Conservation (phyloP, 1,140 invertebrate genomes). For the Papilio polyxenes region DNA sequence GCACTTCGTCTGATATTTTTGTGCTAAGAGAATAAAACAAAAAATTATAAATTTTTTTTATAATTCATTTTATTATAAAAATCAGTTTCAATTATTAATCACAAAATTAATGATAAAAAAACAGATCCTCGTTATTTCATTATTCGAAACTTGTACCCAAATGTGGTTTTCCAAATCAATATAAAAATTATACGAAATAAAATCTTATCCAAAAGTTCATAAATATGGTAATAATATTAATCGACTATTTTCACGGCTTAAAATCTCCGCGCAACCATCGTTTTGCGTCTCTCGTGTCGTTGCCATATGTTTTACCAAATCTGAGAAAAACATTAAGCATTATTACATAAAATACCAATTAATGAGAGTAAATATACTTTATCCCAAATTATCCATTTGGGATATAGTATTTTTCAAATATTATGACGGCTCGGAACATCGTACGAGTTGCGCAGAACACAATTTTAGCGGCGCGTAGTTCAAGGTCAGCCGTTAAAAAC, state of each 20-base stretch:
- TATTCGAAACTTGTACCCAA: not conserved
- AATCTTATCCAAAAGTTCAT: not conserved
- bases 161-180: not conserved
- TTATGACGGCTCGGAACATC: too few relatives aligned
- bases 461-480: not conserved
- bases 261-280: slow-evolving; percentile 82
- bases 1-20: not conserved
- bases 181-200: not conserved
- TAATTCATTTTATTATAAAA: slow-evolving; percentile 15
- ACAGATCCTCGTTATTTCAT: not conserved
- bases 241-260: slow-evolving; percentile 50
- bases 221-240: not conserved
- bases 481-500: too few relatives aligned
- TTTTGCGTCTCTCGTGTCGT: slow-evolving; percentile 85
- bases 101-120: slow-evolving; percentile 1
- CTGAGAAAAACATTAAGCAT: slow-evolving; percentile 68
- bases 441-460: not conserved
- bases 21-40: not conserved
- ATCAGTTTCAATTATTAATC: not conserved
- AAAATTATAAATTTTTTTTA: not conserved
- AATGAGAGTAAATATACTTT: not conserved
- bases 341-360: slow-evolving; percentile 42
- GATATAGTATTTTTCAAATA: too few relatives aligned
- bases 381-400: too few relatives aligned
- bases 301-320: slow-evolving; percentile 86